Conservation (phyloP, 2,797 vertebrate genomes). For the Linurgus olivaceus region DNA sequence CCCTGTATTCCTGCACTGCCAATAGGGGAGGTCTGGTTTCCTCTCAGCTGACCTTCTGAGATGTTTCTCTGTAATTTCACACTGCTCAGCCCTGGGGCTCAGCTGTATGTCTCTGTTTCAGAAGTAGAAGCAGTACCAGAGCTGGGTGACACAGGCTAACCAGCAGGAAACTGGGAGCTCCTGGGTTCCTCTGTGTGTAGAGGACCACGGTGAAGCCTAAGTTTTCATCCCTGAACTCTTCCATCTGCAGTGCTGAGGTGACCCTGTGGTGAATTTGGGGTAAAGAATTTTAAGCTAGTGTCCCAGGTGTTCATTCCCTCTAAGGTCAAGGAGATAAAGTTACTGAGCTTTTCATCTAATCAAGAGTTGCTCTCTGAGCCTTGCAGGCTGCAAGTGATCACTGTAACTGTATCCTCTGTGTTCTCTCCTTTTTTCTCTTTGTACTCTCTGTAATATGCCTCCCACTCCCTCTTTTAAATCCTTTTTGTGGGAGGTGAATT, state of each 20-base stretch:
- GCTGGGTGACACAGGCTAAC: neutral
- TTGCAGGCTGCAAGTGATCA: neutral
- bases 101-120: neutral
- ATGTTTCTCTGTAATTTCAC: neutral
- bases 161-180: neutral
- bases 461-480: constrained; percentile 38
- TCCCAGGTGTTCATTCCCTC: neutral
- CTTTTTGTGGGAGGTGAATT: constrained; percentile 56
- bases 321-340: neutral
- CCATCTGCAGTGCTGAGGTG: neutral
- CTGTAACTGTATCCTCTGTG: neutral
- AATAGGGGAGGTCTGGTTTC: neutral
- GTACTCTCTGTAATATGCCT: neutral
- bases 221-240: neutral
- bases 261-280: neutral
- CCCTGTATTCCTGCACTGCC: neutral
- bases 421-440: neutral
- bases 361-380: neutral
- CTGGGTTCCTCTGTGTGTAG: neutral
- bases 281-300: neutral
- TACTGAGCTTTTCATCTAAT: neutral
- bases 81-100: neutral
- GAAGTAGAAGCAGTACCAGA: neutral
- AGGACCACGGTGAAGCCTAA: neutral
- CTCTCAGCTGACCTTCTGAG: neutral